These are phyloP conservation scores for Sebastes vulpes DNA, from an alignment of 2,797 vertebrate species.

Conservation along the genomic window DNA sequence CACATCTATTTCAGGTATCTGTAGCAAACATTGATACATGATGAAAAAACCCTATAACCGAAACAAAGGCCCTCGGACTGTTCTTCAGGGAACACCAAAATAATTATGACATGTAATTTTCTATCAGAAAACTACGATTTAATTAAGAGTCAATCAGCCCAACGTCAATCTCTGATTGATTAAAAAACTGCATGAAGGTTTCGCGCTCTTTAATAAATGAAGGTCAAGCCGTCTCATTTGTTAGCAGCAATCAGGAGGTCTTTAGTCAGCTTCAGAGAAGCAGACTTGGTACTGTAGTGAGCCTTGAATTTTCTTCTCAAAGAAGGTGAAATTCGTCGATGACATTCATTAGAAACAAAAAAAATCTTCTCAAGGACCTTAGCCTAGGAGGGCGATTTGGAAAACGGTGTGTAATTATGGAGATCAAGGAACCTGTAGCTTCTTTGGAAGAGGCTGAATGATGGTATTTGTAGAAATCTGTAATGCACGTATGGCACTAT, in stretches of 20 bases:
- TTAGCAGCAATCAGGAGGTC: not conserved
- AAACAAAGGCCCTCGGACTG: not conserved
- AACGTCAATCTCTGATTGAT: not conserved
- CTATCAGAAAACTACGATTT: not conserved
- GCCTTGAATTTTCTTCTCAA: constrained; percentile 4
- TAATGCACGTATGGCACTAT: not conserved
- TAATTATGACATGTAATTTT: not conserved
- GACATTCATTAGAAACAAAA: not conserved
- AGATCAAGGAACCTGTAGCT: not conserved
- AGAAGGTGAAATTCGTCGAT: not conserved
- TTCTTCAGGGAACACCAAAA: not conserved
- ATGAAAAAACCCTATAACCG: not conserved
- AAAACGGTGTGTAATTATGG: not conserved
- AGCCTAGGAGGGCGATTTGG: not conserved
- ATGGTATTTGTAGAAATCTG: not conserved
- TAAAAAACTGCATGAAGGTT: not conserved
- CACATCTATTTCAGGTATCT: not conserved
- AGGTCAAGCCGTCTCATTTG: not conserved
- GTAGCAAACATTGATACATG: not conserved
- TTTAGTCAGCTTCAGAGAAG: constrained; percentile 2
- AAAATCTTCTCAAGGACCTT: not conserved
- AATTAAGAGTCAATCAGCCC: not conserved
- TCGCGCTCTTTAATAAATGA: not conserved
- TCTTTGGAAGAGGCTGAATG: not conserved
- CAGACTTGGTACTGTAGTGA: not conserved